Evolutionary conservation across 2,797 vertebrate species (phyloP).

Genomic region (Amniataba percoides): DNA sequence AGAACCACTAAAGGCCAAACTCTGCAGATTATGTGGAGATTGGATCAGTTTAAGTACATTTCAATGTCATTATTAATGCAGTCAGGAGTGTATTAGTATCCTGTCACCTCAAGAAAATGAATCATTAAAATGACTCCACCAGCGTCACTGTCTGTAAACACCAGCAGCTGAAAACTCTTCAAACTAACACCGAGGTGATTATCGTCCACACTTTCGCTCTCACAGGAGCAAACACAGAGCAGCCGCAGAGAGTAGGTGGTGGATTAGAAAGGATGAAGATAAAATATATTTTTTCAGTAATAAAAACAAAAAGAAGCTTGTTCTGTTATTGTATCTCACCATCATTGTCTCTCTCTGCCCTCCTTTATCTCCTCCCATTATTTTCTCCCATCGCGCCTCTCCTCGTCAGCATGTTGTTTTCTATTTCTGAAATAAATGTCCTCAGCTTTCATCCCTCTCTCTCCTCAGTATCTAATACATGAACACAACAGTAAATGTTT

Average conservation of each 20-base stretch:
- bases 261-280: neutral
- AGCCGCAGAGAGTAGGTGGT: neutral
- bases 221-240: neutral
- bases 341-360: slow-evolving; percentile 6
- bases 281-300: neutral
- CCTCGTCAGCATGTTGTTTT: slow-evolving; percentile 33
- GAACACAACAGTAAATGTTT: neutral
- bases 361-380: slow-evolving; percentile 29
- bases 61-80: neutral
- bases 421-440: slow-evolving; percentile 44
- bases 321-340: slow-evolving; percentile 22
- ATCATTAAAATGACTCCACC: neutral
- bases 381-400: slow-evolving; percentile 21
- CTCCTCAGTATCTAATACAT: slow-evolving; percentile 1
- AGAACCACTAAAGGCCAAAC: neutral
- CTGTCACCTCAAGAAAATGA: neutral
- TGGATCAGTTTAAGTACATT: too few relatives aligned
- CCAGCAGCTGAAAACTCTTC: neutral
- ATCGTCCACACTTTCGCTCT: neutral
- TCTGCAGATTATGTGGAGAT: neutral
- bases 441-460: slow-evolving; percentile 12
- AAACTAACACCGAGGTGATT: neutral
- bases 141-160: neutral
- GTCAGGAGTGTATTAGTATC: neutral
- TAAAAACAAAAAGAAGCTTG: neutral